phyloP scores from a whole-genome alignment of 2,113 vertebrate genomes.

The Phyllostomus discolor region DNA sequence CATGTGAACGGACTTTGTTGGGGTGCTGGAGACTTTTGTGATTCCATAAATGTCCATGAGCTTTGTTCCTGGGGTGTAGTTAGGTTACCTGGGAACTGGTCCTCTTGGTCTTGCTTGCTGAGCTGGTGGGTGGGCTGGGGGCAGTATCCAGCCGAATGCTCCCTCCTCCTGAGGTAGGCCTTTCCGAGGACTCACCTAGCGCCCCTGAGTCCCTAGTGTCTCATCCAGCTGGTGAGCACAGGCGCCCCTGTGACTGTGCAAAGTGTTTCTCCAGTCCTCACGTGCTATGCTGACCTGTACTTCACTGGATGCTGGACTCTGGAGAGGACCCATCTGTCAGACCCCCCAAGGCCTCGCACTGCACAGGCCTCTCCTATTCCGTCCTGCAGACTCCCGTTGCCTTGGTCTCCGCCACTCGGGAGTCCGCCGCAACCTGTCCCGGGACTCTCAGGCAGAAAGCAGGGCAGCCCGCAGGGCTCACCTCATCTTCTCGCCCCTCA shows the following conservation, averaged over 20 bases:
- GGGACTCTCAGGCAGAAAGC: background rate
- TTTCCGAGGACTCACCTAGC: background rate
- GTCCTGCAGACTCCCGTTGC: background rate
- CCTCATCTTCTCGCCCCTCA: background rate
- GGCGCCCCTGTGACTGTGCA: background rate
- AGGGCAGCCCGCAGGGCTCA: background rate
- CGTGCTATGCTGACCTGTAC: background rate
- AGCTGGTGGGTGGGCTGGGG: background rate
- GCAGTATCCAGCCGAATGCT: too few relatives aligned
- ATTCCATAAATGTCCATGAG: background rate
- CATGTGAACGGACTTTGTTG: background rate
- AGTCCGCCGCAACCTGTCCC: rapidly evolving
- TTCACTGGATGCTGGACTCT: background rate
- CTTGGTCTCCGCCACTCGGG: background rate
- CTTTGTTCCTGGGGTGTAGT: background rate
- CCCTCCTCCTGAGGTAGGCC: background rate
- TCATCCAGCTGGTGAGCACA: background rate
- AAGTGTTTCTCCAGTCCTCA: background rate
- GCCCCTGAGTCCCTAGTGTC: background rate
- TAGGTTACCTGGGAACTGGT: too few relatives aligned
- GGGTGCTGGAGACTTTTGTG: background rate
- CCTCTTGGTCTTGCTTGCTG: too few relatives aligned
- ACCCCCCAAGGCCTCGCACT: background rate
- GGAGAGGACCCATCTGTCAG: background rate
- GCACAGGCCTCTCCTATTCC: background rate